Conservation (phyloP, 1,140 invertebrate species). For the Solenopsis fugax region DNA sequence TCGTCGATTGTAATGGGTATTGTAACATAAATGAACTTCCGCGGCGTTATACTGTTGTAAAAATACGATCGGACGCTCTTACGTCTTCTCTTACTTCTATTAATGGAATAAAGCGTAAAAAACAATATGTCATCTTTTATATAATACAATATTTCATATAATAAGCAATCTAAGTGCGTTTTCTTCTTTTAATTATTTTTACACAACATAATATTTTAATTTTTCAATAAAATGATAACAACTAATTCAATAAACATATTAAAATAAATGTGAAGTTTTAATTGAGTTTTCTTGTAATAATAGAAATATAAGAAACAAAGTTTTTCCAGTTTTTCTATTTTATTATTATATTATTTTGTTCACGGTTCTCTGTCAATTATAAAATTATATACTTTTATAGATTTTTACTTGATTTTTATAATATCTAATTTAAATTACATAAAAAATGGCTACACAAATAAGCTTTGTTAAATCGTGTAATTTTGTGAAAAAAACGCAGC, state of each 20-base stretch:
- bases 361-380: no score
- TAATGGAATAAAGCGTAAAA: conserved; percentile 10
- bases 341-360: background rate
- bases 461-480: no score
- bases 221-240: background rate
- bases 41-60: background rate
- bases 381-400: no score
- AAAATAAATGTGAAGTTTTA: background rate
- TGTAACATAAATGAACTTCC: conserved; percentile 1
- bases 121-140: background rate
- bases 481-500: no score
- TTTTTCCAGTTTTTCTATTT: background rate
- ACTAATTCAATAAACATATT: background rate
- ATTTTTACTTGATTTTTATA: no score
- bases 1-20: conserved; percentile 12
- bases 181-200: background rate
- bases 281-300: background rate
- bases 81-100: background rate
- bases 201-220: background rate
- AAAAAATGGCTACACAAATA: no score
- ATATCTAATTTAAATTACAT: no score
- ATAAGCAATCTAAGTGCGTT: background rate
- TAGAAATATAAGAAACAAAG: background rate
- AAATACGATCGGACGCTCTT: background rate
- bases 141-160: background rate